Evolutionary conservation across 2,888 invertebrate species (phyloP).

Genomic region (Ennomos erosarius): DNA sequence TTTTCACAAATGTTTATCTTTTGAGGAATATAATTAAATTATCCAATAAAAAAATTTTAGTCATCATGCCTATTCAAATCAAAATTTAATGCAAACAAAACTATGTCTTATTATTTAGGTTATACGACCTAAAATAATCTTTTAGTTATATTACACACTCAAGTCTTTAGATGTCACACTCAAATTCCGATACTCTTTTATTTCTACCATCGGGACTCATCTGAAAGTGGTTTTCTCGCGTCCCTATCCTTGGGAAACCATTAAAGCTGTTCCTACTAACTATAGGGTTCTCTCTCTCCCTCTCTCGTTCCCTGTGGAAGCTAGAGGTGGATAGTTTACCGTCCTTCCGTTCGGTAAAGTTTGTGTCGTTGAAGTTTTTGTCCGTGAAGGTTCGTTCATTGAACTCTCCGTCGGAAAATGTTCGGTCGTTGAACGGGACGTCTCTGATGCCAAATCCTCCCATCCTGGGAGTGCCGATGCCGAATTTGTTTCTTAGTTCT

Average conservation of each 20-base stretch:
- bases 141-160: not conserved
- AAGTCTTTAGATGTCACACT: slow-evolving; percentile 83
- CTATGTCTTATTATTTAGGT: too few species aligned
- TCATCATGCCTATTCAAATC: too few species aligned
- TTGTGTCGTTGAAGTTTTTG: slow-evolving; percentile 67
- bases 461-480: slow-evolving; percentile 77
- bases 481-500: slow-evolving; percentile 74
- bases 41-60: too few species aligned
- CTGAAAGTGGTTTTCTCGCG: slow-evolving; percentile 75
- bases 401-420: slow-evolving; percentile 70
- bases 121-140: too few species aligned
- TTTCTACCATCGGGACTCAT: slow-evolving; percentile 78
- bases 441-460: slow-evolving; percentile 81
- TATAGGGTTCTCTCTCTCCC: slow-evolving; percentile 76
- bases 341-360: slow-evolving; percentile 68
- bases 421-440: slow-evolving; percentile 74
- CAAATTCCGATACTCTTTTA: slow-evolving; percentile 87
- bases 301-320: slow-evolving; percentile 70
- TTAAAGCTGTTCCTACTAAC: slow-evolving; percentile 82
- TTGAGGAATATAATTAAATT: too few species aligned
- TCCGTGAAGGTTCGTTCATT: slow-evolving; percentile 66
- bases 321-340: slow-evolving; percentile 80
- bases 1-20: too few species aligned
- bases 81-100: too few species aligned
- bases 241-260: slow-evolving; percentile 75